These are phyloP conservation scores for Tetragonula clypearis DNA, from an alignment of 1,140 invertebrate species.

Conservation along the genomic window DNA sequence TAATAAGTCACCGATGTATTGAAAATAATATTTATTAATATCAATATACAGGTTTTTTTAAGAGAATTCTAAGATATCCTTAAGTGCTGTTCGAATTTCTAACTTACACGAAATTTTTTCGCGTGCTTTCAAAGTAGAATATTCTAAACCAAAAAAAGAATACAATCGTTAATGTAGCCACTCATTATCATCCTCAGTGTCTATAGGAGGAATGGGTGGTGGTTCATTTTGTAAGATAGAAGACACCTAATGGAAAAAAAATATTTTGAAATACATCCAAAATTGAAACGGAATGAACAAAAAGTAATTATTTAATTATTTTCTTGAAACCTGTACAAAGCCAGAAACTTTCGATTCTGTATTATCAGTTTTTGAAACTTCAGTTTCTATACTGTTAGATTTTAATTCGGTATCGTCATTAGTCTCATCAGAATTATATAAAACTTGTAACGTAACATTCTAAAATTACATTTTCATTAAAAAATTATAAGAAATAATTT, in stretches of 20 bases:
- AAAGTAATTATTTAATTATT: constrained; percentile 11
- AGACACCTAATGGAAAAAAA: constrained; percentile 57
- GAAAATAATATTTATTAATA: constrained; percentile 31
- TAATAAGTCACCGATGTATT: background rate
- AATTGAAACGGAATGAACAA: background rate
- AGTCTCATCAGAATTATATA: constrained; percentile 50
- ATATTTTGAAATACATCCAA: background rate
- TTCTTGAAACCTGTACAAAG: background rate
- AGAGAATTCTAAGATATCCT: background rate
- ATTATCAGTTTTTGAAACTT: background rate
- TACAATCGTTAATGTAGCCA: constrained; percentile 13
- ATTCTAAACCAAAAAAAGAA: constrained; percentile 12
- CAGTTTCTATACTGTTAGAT: background rate
- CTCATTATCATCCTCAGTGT: constrained; percentile 45
- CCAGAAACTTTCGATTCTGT: background rate
- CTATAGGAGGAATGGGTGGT: constrained; percentile 72
- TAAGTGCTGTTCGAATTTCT: background rate
- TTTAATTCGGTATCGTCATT: background rate
- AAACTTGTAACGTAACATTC: constrained; percentile 72
- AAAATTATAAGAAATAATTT: background rate
- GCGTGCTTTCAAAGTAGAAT: background rate
- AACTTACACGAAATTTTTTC: constrained; percentile 3
- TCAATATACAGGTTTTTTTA: background rate
- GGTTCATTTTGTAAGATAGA: constrained; percentile 66
- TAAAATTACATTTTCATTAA: constrained; percentile 47